Percentiles rank a stretch among this genome's conserved stretches.
These are phyloP conservation scores for Nezara viridula DNA, from an alignment of 2,888 invertebrate genomes.

Conservation along the genomic window DNA sequence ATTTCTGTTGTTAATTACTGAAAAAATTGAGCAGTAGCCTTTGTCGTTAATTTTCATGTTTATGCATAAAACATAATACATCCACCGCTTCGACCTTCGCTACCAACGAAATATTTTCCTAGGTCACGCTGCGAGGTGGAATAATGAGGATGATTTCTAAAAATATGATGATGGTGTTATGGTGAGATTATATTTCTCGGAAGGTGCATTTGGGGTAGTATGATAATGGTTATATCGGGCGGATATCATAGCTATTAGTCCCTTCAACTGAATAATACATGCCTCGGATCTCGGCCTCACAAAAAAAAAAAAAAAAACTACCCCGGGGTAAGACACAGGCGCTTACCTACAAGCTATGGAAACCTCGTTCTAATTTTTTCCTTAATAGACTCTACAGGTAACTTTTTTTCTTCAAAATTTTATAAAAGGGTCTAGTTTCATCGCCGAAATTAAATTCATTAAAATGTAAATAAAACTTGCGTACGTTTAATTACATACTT, in stretches of 20 bases:
- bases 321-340: constrained; percentile 11
- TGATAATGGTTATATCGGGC: constrained; percentile 29
- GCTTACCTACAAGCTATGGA: neutral
- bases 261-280: constrained; percentile 39
- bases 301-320: neutral
- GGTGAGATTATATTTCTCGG: constrained; percentile 2
- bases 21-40: constrained; percentile 12
- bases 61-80: neutral
- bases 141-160: neutral
- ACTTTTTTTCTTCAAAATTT: neutral
- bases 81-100: too few relatives aligned
- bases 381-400: neutral
- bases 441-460: neutral
- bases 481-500: too few relatives aligned
- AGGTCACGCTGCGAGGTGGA: neutral
- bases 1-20: neutral
- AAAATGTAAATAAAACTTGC: neutral
- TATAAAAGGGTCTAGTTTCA: neutral
- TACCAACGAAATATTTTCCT: neutral
- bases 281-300: neutral
- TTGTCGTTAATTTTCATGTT: neutral
- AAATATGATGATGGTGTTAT: constrained; percentile 20
- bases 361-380: constrained; percentile 15
- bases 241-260: constrained; percentile 44
- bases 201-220: neutral